phyloP scores from a whole-genome alignment of 2,797 vertebrate species.

The Sebastes wilsoni region DNA sequence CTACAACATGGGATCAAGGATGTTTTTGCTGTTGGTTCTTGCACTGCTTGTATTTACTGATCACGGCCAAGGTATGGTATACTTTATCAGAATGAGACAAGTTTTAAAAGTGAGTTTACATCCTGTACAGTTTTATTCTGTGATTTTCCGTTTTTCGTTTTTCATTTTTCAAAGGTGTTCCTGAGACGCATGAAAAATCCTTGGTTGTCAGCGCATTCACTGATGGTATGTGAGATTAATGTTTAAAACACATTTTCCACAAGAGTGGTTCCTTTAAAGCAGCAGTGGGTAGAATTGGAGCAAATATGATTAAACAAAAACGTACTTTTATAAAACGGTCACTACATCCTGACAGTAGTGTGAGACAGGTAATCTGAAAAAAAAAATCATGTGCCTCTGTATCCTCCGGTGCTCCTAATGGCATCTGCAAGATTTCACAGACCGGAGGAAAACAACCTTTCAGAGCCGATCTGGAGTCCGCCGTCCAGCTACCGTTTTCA shows the following conservation, averaged over 20 bases:
- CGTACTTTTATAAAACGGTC: too few species aligned
- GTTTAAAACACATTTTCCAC: background rate
- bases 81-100: background rate
- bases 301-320: too few species aligned
- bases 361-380: too few species aligned
- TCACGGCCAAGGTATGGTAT: constrained; percentile 70
- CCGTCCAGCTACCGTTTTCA: too few species aligned
- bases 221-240: constrained; percentile 27
- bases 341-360: too few species aligned
- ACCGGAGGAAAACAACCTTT: too few species aligned
- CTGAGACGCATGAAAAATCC: constrained; percentile 10
- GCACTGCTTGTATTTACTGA: constrained; percentile 41
- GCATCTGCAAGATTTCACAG: too few species aligned
- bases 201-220: background rate
- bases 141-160: background rate
- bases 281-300: too few species aligned
- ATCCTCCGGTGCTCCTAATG: too few species aligned
- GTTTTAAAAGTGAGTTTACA: background rate
- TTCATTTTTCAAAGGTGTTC: constrained; percentile 39
- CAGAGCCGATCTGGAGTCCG: too few species aligned
- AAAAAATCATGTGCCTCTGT: too few species aligned
- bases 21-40: constrained; percentile 43
- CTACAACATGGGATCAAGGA: constrained; percentile 52
- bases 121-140: background rate
- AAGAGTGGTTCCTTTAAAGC: background rate